phyloP scores from a whole-genome alignment of 1,140 invertebrate species.

The Steinernema khuongi region DNA sequence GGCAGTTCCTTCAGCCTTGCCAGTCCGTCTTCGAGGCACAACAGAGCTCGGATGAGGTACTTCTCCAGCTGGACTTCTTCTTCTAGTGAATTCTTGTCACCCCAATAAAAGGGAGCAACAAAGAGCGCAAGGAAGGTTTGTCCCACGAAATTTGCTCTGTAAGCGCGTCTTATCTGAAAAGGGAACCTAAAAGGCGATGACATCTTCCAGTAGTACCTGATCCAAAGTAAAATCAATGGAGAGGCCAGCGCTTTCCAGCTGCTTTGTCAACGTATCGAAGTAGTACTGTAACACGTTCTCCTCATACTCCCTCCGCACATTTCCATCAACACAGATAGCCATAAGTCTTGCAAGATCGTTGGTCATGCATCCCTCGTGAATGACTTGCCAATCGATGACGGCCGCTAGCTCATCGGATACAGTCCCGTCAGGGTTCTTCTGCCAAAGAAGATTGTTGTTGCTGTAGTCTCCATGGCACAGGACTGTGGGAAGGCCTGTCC shows the following conservation, averaged over 20 bases:
- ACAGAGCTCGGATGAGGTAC: neutral
- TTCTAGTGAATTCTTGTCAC: neutral
- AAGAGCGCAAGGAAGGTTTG: neutral
- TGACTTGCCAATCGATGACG: conserved; percentile 23
- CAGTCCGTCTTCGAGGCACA: neutral
- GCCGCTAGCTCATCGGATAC: conserved; percentile 17
- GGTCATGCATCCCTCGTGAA: neutral
- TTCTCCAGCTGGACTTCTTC: neutral
- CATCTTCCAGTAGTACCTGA: no score
- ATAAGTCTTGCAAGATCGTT: neutral
- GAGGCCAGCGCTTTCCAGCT: neutral
- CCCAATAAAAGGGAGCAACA: neutral
- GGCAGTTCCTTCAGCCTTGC: neutral
- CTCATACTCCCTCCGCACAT: neutral
- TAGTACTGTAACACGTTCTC: neutral
- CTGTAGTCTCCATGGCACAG: conserved; percentile 17
- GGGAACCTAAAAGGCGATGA: no score
- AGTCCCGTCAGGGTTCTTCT: neutral
- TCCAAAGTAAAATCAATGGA: neutral
- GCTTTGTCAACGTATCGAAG: neutral
- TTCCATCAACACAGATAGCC: neutral
- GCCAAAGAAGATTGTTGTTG: conserved; percentile 21
- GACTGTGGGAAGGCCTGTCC: neutral
- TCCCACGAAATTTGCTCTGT: neutral
- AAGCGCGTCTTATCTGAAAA: neutral